Conservation (phyloP, 2,888 invertebrate genomes). For the Drosophila leonis region DNA sequence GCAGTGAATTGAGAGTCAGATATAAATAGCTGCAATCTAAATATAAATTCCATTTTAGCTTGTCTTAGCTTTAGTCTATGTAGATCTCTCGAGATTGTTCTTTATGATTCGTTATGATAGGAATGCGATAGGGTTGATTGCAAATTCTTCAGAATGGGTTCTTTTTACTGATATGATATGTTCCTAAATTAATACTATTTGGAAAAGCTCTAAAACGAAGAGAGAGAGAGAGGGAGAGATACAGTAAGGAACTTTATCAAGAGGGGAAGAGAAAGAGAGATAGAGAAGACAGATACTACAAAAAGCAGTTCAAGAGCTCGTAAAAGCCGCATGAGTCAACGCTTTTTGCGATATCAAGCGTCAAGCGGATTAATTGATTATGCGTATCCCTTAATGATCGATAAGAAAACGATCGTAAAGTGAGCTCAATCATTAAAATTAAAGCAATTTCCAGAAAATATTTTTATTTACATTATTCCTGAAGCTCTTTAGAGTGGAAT, state of each 20-base stretch:
- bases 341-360: constrained; percentile 1
- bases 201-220: not conserved
- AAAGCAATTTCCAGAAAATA: constrained; percentile 1
- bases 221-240: not conserved
- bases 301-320: not conserved
- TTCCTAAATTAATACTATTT: not conserved
- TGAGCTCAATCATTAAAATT: constrained; percentile 1
- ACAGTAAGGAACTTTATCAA: no score
- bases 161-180: not conserved
- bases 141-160: not conserved
- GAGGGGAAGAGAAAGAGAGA: not conserved
- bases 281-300: no score
- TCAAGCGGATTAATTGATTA: constrained; percentile 13
- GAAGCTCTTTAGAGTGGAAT: not conserved
- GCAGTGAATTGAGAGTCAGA: not conserved
- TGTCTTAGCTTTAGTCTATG: not conserved
- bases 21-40: not conserved
- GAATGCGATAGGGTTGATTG: not conserved
- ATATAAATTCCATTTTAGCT: not conserved
- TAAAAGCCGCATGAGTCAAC: constrained; percentile 10
- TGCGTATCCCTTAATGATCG: constrained; percentile 12
- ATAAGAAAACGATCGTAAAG: constrained; percentile 2
- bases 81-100: not conserved
- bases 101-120: not conserved
- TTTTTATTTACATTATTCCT: not conserved